Base-by-base conservation (phyloP, 2,797 vertebrate genomes). In the Gymnoscopelus microlampas region DNA sequence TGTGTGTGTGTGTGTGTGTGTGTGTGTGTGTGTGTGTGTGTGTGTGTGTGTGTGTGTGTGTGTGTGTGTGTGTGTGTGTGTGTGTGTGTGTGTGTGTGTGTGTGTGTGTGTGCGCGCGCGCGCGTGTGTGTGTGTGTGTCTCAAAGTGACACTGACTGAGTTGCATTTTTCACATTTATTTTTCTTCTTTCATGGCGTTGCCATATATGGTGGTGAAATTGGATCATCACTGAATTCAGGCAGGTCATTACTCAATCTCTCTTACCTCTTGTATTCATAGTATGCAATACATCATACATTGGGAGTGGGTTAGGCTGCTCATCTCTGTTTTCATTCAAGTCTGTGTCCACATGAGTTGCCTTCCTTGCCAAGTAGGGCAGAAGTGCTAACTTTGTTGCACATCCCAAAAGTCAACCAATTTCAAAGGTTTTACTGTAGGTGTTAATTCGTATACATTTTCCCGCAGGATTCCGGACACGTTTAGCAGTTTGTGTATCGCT, bases 181-280 rank as follows among this genome's bases (percentile, higher is more conserved):
- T 49, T 73, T 76, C 50, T 44, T 47, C 68, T 78, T 85, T 72
- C 71, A 71, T 80, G 66, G 57, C 8, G 39, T 57, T 56, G 44
- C 10, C 19, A 47, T 65, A 48, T 71, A 60, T 26, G 54, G 39
- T 64, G 60, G 59, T 68, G 54, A 84, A 73, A 76, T 66, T 68
- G 15, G 8, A 68, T 72, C 53, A 59, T 14, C 76, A 51, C 5
- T 69, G 57, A 74, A 77, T 76, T 79, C 48, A 73, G 60, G 23
- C 32, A 60, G 39, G 63, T 48, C 65, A 71, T 68, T 32, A 66
- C 47, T 70, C 66, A 61, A 11, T 49, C 66, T 71, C 61, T 67
- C 47, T 65, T 65, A 32, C 9, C 24, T 29, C 53, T 50, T 29
- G 23, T 29, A 66, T 66, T 63, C 54, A 39, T 69, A 24, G 44